Conservation (phyloP, 2,113 vertebrate genomes). For the Saguinus midas region DNA sequence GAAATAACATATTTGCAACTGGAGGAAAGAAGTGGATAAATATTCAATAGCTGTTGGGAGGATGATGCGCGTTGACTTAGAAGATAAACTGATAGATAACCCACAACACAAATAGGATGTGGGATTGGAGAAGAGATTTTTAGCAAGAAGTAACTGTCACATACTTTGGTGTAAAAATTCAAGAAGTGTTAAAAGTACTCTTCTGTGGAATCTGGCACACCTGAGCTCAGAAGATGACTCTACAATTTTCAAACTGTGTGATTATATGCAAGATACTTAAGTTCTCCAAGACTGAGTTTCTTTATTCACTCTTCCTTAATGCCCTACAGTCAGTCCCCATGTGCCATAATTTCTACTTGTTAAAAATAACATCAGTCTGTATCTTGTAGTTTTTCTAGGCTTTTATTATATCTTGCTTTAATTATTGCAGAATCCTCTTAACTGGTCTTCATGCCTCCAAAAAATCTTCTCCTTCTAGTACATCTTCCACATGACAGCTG, state of each 20-base stretch:
- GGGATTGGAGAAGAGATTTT: neutral
- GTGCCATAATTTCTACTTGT: neutral
- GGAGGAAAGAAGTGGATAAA: neutral
- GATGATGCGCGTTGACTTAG: neutral
- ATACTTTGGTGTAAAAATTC: neutral
- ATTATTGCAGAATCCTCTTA: neutral
- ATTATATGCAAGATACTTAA: neutral
- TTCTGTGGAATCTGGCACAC: neutral
- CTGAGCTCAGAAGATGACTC: neutral
- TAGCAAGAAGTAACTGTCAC: neutral
- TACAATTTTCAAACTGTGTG: neutral
- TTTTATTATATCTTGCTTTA: neutral
- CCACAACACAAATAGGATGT: neutral
- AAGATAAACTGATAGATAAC: neutral
- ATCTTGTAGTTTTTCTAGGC: neutral
- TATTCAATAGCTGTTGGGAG: neutral
- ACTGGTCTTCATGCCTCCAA: neutral
- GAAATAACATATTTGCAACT: neutral
- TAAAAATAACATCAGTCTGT: neutral
- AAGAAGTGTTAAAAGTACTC: neutral
- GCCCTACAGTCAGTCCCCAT: neutral
- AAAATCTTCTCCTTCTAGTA: neutral
- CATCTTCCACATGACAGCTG: neutral
- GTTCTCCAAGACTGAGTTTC: neutral
- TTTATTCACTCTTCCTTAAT: neutral